Percentiles rank a stretch among this genome's conserved stretches.
phyloP scores from a whole-genome alignment of 2,888 invertebrate genomes.

The Apodemia duryi region DNA sequence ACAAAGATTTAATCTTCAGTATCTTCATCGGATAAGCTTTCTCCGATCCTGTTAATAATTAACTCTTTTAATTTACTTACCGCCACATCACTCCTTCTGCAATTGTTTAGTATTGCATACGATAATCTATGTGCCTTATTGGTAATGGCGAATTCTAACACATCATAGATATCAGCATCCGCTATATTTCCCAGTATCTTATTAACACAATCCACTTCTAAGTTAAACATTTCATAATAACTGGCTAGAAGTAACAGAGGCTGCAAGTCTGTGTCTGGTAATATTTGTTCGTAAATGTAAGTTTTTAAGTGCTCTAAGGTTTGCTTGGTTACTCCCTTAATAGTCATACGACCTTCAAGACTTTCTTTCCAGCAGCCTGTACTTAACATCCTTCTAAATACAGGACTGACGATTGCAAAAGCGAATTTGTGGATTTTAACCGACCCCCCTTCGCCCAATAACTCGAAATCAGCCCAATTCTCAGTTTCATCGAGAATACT shows the following conservation, averaged over 20 bases:
- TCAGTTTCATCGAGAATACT: conserved; percentile 39
- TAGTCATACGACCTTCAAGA: not conserved
- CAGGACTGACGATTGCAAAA: conserved; percentile 46
- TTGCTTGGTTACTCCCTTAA: not conserved
- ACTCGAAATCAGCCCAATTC: conserved; percentile 46
- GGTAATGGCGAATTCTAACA: not conserved
- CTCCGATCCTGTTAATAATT: too few species aligned
- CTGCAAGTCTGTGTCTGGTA: not conserved
- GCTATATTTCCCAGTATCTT: not conserved
- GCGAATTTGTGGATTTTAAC: conserved; percentile 45
- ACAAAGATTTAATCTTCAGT: too few species aligned
- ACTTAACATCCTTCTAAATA: conserved; percentile 43
- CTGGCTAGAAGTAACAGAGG: not conserved
- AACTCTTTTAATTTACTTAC: too few species aligned
- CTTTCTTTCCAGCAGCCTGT: conserved; percentile 38
- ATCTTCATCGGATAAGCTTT: too few species aligned
- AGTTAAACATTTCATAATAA: not conserved
- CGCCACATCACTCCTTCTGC: too few species aligned
- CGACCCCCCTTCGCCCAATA: conserved; percentile 45
- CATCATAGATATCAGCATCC: not conserved
- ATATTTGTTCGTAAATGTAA: not conserved
- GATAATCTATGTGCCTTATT: not conserved
- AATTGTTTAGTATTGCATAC: not conserved
- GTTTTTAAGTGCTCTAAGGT: not conserved
- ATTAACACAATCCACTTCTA: not conserved